phyloP scores from a whole-genome alignment of 1,140 invertebrate genomes.

The Tribolium castaneum region DNA sequence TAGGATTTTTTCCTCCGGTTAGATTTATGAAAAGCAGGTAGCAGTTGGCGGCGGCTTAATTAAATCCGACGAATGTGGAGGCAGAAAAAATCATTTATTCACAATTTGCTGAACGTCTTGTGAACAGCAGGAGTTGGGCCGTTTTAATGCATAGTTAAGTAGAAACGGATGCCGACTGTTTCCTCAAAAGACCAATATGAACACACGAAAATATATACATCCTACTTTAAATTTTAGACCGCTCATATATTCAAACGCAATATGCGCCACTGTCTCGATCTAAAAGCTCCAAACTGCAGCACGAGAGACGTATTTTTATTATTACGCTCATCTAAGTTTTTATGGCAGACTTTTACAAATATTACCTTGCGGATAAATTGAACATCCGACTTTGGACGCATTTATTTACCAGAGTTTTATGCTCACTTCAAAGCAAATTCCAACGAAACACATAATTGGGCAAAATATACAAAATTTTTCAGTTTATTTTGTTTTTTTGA shows the following conservation, averaged over 20 bases:
- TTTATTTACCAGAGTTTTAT: neutral
- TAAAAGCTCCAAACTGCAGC: conserved; percentile 25
- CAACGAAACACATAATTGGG: too few relatives aligned
- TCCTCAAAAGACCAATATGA: conserved; percentile 55
- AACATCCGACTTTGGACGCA: neutral
- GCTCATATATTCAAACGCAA: conserved; percentile 48
- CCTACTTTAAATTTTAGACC: conserved; percentile 47
- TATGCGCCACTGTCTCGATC: conserved; percentile 29
- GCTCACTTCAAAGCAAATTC: neutral
- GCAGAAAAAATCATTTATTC: conserved; percentile 15
- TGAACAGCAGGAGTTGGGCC: conserved; percentile 36
- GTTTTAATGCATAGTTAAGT: conserved; percentile 59
- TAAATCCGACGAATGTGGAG: conserved; percentile 15
- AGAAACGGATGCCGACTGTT: conserved; percentile 47
- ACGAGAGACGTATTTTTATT: conserved; percentile 8
- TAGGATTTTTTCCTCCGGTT: conserved; percentile 11
- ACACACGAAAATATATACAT: conserved; percentile 48
- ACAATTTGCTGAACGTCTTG: conserved; percentile 33
- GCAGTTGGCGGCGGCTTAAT: conserved; percentile 20
- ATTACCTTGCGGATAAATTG: conserved; percentile 17
- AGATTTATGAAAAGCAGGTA: conserved; percentile 28
- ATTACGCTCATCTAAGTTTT: conserved; percentile 20
- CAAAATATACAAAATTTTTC: too few relatives aligned
- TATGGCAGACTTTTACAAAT: conserved; percentile 16
- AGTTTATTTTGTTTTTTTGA: too few relatives aligned